Percentiles rank a stretch among this genome's conserved stretches.
Evolutionary conservation across 2,113 vertebrate species (phyloP).

Genomic region (Thamnaconus septentrionalis): DNA sequence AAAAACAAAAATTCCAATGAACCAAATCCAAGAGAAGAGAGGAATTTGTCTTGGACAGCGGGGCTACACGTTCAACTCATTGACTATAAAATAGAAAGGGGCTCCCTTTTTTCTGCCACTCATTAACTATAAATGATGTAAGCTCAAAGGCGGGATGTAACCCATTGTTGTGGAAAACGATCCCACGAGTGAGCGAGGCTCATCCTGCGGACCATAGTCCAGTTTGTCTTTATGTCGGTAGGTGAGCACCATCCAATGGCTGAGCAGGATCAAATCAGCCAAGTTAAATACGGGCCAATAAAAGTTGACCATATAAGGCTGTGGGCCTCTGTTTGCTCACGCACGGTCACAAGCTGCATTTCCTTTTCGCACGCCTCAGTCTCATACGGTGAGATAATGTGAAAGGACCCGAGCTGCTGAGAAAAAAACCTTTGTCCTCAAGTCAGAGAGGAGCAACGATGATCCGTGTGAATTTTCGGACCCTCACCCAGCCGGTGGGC

Average conservation of each 20-base stretch:
- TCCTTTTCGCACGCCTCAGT: too few relatives aligned
- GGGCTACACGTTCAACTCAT: too few relatives aligned
- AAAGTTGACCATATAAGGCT: slow-evolving; percentile 54
- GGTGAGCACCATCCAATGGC: too few relatives aligned
- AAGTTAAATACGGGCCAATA: slow-evolving; percentile 27
- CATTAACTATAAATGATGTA: background rate
- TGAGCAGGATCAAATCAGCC: slow-evolving; percentile 46
- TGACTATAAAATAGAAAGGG: too few relatives aligned
- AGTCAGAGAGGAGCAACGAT: slow-evolving; percentile 7
- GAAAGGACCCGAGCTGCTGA: too few relatives aligned
- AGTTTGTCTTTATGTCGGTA: slow-evolving; percentile 5
- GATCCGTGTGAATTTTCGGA: slow-evolving; percentile 47
- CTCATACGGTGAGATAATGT: too few relatives aligned
- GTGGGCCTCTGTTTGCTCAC: slow-evolving; percentile 29
- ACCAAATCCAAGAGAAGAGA: too few relatives aligned
- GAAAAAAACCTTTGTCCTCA: too few relatives aligned
- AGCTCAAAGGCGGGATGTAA: background rate
- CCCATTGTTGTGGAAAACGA: background rate
- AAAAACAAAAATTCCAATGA: too few relatives aligned
- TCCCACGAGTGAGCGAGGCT: background rate
- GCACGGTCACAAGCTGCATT: background rate
- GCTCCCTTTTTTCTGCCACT: background rate
- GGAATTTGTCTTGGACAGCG: too few relatives aligned
- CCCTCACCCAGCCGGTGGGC: slow-evolving; percentile 76
- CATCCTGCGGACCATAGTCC: slow-evolving; percentile 56